Evolutionary conservation across 2,113 vertebrate species (phyloP), one percentile per base, ranked within the genome.

Genomic region (Thamnophis sirtalis): DNA sequence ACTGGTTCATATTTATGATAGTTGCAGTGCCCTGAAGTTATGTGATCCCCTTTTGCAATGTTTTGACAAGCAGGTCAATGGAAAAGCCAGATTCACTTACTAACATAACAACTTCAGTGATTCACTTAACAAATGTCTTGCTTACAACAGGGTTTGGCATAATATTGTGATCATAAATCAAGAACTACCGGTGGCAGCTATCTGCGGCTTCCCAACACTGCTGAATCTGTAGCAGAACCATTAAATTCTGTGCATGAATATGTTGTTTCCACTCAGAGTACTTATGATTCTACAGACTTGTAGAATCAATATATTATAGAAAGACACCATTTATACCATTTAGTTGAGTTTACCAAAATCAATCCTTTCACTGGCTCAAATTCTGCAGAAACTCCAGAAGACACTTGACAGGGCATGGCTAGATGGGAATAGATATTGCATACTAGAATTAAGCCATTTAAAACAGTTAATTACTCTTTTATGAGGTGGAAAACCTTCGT

Each of bases 131-230:
- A n/a, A n/a, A 68, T 63, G 26, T 68, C 26, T n/a, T 68, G 11
- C 26, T n/a, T 68, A n/a, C 60, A n/a, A 68, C 4, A 68, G 60
- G 28, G 0, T n/a, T n/a, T 68, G 28, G 63, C 28, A n/a, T n/a
- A 68, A n/a, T 43, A 43, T 33, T 68, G 28, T 68, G 63, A 68
- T 68, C 28, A 68, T 68, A 15, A 68, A 68, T 68, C 28, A 68
- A 68, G 4, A 28, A 33, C 63, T 68, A 68, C 5, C 4, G 1
- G 26, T 63, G 13, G 26, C 28, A 68, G 63, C 53, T 94, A 91
- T 48, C 87, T 92, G 92, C 51, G 94, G 92, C 90, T 94, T 90
- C 54, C 92, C n/a, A 87, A 84, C 73, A 90, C 5, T 88, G 19
- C n/a, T 88, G 4, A 2, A 33, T 73, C 68, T 73, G n/a, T 38